Conservation (phyloP, 1,140 invertebrate species). For the Microplitis mediator region DNA sequence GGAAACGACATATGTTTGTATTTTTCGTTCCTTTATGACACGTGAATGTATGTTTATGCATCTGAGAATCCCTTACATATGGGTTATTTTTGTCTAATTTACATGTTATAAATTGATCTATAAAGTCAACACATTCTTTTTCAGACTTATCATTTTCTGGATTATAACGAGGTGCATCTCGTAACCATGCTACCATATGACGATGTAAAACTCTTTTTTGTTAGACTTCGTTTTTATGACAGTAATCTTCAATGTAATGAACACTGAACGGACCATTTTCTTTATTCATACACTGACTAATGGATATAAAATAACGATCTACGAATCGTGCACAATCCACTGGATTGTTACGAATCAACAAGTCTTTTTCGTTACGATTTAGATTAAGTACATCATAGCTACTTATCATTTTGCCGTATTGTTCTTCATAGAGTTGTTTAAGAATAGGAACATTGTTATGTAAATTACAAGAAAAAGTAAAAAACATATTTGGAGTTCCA, state of each 20-base stretch:
- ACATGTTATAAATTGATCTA: slow-evolving; percentile 2
- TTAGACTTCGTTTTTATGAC: background rate
- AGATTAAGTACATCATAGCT: background rate
- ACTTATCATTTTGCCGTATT: background rate
- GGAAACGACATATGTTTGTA: no score
- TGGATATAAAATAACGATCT: background rate
- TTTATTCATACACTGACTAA: background rate
- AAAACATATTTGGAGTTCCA: background rate
- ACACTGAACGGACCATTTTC: background rate
- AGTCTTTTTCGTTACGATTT: background rate
- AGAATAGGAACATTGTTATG: background rate
- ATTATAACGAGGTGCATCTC: background rate
- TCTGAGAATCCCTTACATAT: no score
- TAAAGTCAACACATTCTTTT: background rate
- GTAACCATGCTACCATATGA: background rate
- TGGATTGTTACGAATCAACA: slow-evolving; percentile 1
- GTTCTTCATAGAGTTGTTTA: background rate
- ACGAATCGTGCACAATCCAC: background rate
- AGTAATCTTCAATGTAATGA: background rate
- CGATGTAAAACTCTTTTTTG: background rate
- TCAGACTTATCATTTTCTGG: background rate
- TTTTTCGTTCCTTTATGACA: no score
- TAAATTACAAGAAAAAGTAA: background rate
- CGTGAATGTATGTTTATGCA: no score
- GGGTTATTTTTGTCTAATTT: background rate